Conservation (phyloP, 2,888 invertebrate species). For the Eupithecia subumbrata region DNA sequence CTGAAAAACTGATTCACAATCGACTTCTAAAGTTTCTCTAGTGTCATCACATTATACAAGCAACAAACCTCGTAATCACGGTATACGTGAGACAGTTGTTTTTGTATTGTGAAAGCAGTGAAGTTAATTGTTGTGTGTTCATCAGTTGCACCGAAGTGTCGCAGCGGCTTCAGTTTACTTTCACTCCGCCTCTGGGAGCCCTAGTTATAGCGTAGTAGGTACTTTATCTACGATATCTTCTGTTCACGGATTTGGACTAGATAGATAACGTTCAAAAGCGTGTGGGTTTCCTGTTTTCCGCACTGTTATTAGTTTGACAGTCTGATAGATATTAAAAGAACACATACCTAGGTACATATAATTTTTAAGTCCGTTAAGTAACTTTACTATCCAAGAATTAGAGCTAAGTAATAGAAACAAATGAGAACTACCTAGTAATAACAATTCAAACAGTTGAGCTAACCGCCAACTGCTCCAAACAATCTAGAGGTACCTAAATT, state of each 20-base stretch:
- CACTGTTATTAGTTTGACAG: conserved; percentile 13
- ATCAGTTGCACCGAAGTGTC: conserved; percentile 62
- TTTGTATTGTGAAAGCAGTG: conserved; percentile 66
- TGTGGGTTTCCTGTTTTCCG: conserved; percentile 40
- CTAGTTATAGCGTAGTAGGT: conserved; percentile 59
- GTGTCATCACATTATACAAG: conserved; percentile 35
- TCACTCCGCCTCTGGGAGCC: conserved; percentile 67
- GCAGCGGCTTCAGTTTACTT: conserved; percentile 70
- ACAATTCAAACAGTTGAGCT: not conserved
- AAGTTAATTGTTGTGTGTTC: conserved; percentile 65
- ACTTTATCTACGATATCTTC: conserved; percentile 68
- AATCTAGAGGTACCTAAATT: not conserved
- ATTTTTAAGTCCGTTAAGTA: not conserved
- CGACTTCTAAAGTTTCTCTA: conserved; percentile 7
- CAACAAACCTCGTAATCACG: conserved; percentile 35
- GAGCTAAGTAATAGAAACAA: not conserved
- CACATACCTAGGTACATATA: too few species aligned
- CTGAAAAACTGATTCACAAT: conserved; percentile 14
- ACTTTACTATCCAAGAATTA: not conserved
- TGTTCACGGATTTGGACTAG: conserved; percentile 68
- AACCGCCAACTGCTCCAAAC: not conserved
- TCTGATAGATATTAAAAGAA: not conserved
- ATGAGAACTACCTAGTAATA: not conserved
- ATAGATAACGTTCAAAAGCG: conserved; percentile 47
- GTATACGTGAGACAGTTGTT: conserved; percentile 49